Percentiles rank a stretch among this genome's conserved stretches.
phyloP scores from a whole-genome alignment of 2,888 invertebrate species.

The Noctuana brunneofusca region DNA sequence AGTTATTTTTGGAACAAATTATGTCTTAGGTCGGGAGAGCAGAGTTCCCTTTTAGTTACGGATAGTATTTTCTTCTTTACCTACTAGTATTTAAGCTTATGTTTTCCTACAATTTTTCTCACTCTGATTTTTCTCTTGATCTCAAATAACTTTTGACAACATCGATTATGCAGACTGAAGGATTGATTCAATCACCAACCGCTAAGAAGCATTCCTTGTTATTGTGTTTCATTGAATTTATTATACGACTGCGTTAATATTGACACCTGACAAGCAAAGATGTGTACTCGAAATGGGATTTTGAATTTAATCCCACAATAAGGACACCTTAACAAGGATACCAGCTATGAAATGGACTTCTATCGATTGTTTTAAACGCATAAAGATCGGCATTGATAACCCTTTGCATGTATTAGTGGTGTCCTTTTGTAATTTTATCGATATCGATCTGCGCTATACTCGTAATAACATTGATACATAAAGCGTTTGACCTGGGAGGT shows the following conservation, averaged over 20 bases:
- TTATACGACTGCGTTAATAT: constrained; percentile 38
- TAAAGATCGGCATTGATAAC: constrained; percentile 75
- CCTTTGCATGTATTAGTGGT: constrained; percentile 60
- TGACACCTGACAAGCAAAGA: constrained; percentile 41
- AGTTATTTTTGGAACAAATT: no score
- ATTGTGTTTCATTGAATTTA: constrained; percentile 32
- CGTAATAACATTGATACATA: constrained; percentile 38
- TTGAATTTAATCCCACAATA: constrained; percentile 69
- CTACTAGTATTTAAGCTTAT: no score
- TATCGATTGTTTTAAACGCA: constrained; percentile 64
- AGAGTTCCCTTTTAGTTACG: no score
- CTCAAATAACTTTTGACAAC: neutral
- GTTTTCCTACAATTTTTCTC: no score
- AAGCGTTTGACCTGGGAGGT: constrained; percentile 68
- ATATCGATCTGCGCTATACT: constrained; percentile 48
- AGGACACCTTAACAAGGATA: constrained; percentile 58
- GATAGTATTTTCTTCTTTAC: no score
- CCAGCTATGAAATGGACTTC: constrained; percentile 45
- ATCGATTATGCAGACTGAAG: constrained; percentile 5
- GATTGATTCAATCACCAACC: neutral
- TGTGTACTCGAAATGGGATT: constrained; percentile 37
- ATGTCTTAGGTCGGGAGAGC: no score
- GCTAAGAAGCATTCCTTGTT: constrained; percentile 20
- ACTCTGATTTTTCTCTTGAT: no score
- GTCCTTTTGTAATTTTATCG: constrained; percentile 62